These are phyloP conservation scores for Yponomeuta sedellus DNA, from an alignment of 2,888 invertebrate species.

Conservation along the genomic window DNA sequence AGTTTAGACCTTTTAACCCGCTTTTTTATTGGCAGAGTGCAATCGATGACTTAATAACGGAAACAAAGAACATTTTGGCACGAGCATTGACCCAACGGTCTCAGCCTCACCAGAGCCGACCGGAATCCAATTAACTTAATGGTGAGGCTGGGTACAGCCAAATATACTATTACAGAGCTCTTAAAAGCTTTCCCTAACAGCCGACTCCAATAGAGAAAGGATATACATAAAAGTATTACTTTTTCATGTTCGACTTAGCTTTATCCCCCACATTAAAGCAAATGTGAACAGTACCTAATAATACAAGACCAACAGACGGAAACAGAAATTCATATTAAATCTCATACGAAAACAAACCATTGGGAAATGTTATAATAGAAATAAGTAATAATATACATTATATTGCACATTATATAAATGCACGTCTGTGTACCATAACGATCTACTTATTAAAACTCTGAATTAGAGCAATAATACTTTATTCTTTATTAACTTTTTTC, in stretches of 20 bases:
- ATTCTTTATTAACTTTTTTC: no score
- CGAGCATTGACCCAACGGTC: constrained; percentile 31
- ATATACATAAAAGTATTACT: constrained; percentile 20
- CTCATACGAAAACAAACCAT: no score
- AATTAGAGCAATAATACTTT: no score
- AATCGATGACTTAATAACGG: constrained; percentile 24
- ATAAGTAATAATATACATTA: no score
- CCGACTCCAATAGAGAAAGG: constrained; percentile 29
- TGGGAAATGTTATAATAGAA: no score
- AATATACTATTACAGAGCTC: constrained; percentile 35
- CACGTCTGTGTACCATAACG: no score
- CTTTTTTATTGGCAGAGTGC: not conserved
- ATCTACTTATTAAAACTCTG: no score
- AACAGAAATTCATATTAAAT: no score
- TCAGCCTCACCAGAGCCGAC: constrained; percentile 32
- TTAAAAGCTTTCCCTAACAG: constrained; percentile 37
- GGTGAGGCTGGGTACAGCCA: constrained; percentile 27
- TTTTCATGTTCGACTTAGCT: constrained; percentile 14
- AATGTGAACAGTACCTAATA: not conserved
- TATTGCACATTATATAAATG: no score
- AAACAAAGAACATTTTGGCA: constrained; percentile 34
- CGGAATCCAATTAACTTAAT: constrained; percentile 44
- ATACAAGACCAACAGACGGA: no score
- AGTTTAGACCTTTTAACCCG: not conserved
- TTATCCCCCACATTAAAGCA: not conserved